phyloP scores from a whole-genome alignment of 2,888 invertebrate genomes.

The Microplitis manilae region DNA sequence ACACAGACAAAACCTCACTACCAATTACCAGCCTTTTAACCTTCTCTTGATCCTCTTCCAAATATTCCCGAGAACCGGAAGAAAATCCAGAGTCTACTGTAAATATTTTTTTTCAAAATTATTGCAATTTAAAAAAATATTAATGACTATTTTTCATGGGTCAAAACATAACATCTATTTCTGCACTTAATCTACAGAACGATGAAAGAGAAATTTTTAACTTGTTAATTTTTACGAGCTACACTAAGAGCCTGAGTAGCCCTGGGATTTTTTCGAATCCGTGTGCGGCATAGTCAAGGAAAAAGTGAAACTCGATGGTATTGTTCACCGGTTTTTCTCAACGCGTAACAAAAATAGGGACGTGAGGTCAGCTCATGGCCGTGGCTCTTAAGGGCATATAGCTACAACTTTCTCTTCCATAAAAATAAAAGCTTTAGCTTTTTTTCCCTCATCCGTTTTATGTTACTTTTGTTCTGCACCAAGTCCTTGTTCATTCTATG shows the following conservation, averaged over 20 bases:
- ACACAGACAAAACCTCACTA: too few relatives aligned
- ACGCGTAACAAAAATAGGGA: conserved; percentile 61
- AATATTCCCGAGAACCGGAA: too few relatives aligned
- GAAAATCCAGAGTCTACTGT: too few relatives aligned
- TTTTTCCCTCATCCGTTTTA: conserved; percentile 40
- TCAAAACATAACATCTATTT: too few relatives aligned
- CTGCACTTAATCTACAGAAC: background rate
- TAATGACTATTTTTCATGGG: too few relatives aligned
- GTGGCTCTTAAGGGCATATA: conserved; percentile 59
- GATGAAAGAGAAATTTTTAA: background rate
- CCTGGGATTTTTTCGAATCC: conserved; percentile 19
- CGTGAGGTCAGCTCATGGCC: conserved; percentile 57
- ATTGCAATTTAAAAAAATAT: too few relatives aligned
- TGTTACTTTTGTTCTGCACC: conserved; percentile 21
- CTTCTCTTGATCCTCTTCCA: too few relatives aligned
- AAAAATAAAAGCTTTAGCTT: conserved; percentile 66
- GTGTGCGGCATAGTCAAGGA: conserved; percentile 44
- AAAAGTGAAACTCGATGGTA: conserved; percentile 66
- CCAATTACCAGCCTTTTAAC: too few relatives aligned
- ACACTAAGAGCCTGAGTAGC: background rate
- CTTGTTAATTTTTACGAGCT: conserved; percentile 19
- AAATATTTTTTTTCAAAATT: too few relatives aligned
- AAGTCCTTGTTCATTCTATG: conserved; percentile 44
- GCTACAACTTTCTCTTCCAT: conserved; percentile 67
- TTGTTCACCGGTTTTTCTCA: conserved; percentile 65